phyloP scores from a whole-genome alignment of 2,113 vertebrate species.

The Xiphophorus hellerii region DNA sequence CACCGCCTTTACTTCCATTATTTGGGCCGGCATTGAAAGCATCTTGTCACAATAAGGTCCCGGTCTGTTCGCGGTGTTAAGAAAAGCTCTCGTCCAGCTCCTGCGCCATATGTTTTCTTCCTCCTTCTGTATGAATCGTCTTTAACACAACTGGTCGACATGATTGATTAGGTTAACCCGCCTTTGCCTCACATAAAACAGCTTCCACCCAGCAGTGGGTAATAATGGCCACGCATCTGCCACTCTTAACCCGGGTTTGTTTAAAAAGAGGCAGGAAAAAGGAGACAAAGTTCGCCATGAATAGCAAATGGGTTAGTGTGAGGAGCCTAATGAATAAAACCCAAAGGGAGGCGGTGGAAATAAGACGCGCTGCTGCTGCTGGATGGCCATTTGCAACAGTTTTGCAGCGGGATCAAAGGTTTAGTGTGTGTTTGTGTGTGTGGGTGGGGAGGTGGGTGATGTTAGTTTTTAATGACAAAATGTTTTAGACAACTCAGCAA shows the following conservation, averaged over 20 bases:
- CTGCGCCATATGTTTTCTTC: slow-evolving; percentile 81
- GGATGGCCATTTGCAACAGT: slow-evolving; percentile 72
- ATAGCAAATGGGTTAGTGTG: slow-evolving; percentile 81
- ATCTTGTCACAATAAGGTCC: slow-evolving; percentile 77
- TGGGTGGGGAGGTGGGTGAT: not conserved
- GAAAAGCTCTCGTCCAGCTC: slow-evolving; percentile 62
- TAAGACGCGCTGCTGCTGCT: slow-evolving; percentile 62
- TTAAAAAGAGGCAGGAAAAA: slow-evolving; percentile 49
- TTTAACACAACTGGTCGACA: slow-evolving; percentile 80
- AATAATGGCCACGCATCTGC: slow-evolving; percentile 82
- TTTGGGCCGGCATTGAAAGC: slow-evolving; percentile 50
- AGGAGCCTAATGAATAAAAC: slow-evolving; percentile 81
- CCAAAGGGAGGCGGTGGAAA: slow-evolving; percentile 72
- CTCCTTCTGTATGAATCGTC: slow-evolving; percentile 66
- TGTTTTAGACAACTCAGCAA: not conserved
- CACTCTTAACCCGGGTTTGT: slow-evolving; percentile 66
- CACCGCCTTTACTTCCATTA: slow-evolving; percentile 56
- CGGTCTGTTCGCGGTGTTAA: slow-evolving; percentile 51
- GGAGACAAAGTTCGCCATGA: slow-evolving; percentile 71
- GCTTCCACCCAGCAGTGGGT: slow-evolving; percentile 68
- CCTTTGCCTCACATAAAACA: slow-evolving; percentile 78
- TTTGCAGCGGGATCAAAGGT: slow-evolving; percentile 65
- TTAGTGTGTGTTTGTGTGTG: slow-evolving; percentile 20
- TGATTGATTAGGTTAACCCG: slow-evolving; percentile 85
- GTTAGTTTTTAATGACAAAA: not conserved